Conservation (phyloP, 2,888 invertebrate species). For the Actias luna region DNA sequence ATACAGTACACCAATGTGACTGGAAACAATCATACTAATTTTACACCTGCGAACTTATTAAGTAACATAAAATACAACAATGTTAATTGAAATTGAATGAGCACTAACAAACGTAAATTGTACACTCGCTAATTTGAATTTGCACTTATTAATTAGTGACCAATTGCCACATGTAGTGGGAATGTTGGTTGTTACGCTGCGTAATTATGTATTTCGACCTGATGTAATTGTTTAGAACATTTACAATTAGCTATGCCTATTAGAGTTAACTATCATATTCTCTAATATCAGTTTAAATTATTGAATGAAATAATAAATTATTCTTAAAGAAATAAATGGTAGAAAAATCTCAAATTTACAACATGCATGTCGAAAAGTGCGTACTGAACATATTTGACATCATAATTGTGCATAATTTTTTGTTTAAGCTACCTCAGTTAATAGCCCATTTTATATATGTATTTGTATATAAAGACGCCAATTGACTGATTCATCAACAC, state of each 20-base stretch:
- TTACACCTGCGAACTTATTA: neutral
- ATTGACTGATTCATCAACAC: no score
- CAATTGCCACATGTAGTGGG: neutral
- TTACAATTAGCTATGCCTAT: neutral
- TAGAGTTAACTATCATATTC: neutral
- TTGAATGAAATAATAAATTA: neutral
- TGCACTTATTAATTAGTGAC: constrained; percentile 1
- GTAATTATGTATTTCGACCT: neutral
- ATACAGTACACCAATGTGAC: neutral
- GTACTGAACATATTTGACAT: no score
- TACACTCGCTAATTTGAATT: neutral
- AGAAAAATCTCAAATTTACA: no score
- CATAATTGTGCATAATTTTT: no score
- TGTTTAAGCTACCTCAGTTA: no score
- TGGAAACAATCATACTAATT: neutral
- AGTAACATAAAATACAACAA: neutral
- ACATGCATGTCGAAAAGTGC: no score
- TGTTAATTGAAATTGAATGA: constrained; percentile 5
- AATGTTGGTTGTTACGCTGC: neutral
- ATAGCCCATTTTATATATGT: no score
- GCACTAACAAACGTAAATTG: neutral
- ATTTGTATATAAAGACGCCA: no score
- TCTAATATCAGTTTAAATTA: neutral
- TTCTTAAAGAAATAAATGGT: no score
- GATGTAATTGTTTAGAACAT: neutral